Evolutionary conservation across 2,113 vertebrate species (phyloP), one percentile per base, ranked within the genome.

Genomic region (Xenotilapia longispinis): DNA sequence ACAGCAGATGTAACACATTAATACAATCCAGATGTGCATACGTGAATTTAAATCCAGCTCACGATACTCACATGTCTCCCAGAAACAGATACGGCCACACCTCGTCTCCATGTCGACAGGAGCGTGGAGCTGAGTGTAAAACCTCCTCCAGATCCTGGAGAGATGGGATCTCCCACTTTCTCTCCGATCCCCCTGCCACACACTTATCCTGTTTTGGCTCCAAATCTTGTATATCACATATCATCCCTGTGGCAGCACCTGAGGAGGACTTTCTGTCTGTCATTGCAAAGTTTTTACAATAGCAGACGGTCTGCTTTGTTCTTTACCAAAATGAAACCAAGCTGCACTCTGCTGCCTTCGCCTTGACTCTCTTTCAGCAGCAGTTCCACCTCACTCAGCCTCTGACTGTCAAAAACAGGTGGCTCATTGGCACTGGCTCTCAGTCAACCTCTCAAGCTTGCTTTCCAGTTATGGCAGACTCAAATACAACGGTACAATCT

Each of bases 71-170:
- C 98, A 97, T 97, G 88, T 99, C 98, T 92, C 98, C 98, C 85
- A 99, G 94, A 93, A 97, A 97, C 86, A 99, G 96, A 83, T 97
- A 97, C 6, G 97, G 98, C 98, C 98, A 99, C 11, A 99, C 98
- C 96, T 99, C 97, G 33, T 99, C 97, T 49, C 96, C 96, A 1
- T 96, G 97, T 68, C 95, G 97, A 95, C 97, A 97, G 36, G 97
- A 98, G 17, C 94, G 84, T 21, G 92, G 91, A 23, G 97, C 97
- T 0, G 94, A 96, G 47, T 95, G 95, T 83, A 99, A 93, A 86
- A 98, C 95, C 85, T 97, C 96, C 89, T 98, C 97, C 6, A 99
- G 91, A 81, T 97, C 97, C 81, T 93, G 90, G 21, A 98, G 79
- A 51, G 96, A 95, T 4, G 95, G 93, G 47, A 36, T 88, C 38